A percentile compares a stretch with the other conserved stretches of the same genome.
Evolutionary conservation across 2,797 vertebrate species (phyloP).

Genomic region (Erpetoichthys calabaricus): DNA sequence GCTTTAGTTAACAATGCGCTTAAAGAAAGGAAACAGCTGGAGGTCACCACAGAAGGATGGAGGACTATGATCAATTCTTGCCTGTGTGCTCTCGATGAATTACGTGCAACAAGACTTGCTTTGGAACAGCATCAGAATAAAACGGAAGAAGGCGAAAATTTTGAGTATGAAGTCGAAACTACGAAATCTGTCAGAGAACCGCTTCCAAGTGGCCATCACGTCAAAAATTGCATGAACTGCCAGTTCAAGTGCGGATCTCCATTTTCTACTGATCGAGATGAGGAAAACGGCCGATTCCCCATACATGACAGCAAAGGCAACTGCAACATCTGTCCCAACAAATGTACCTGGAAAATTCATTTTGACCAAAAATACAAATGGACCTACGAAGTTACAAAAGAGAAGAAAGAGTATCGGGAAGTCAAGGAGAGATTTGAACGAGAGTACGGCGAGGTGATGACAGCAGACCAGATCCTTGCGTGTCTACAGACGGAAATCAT

Average conservation of each 20-base stretch:
- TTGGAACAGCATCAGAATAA: conserved; percentile 10
- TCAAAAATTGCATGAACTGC: conserved; percentile 23
- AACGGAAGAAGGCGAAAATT: conserved; percentile 17
- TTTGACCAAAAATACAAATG: conserved; percentile 19
- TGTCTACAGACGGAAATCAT: accelerated
- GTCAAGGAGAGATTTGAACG: conserved; percentile 22
- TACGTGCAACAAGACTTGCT: conserved; percentile 3
- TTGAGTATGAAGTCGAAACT: conserved; percentile 11
- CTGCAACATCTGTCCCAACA: conserved; percentile 12
- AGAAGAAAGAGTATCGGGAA: conserved; percentile 9
- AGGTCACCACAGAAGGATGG: conserved; percentile 8
- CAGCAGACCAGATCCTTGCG: background rate
- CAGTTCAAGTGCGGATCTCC: conserved; percentile 19
- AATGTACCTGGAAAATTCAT: conserved; percentile 17
- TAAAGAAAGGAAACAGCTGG: conserved; percentile 10
- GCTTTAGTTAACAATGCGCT: conserved; percentile 16
- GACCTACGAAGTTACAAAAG: background rate
- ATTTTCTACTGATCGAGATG: background rate
- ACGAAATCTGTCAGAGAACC: accelerated
- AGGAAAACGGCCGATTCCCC: accelerated
- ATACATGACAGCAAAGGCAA: conserved; percentile 6
- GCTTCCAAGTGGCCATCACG: background rate
- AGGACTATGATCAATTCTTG: conserved; percentile 9
- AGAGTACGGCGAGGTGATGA: conserved; percentile 3
- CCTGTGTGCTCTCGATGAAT: conserved; percentile 15